A percentile compares a stretch with the other conserved stretches of the same genome.
These are phyloP conservation scores for Amphiprion percula DNA, from an alignment of 2,113 vertebrate species.

Conservation along the genomic window DNA sequence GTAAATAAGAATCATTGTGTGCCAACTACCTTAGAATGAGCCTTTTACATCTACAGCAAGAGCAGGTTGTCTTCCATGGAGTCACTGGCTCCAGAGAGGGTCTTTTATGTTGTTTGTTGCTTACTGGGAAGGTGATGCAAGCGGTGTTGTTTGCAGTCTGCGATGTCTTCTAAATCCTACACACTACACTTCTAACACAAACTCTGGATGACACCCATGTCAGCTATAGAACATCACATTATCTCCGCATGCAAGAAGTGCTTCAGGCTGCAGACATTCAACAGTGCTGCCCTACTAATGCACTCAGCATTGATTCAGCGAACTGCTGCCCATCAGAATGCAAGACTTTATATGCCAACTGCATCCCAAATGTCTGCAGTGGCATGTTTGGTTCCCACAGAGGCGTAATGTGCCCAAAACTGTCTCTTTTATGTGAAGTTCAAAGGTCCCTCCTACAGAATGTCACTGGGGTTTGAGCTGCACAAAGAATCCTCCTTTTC, in stretches of 20 bases:
- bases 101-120: no score
- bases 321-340: neutral
- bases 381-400: slow-evolving; percentile 2
- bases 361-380: neutral
- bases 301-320: slow-evolving; percentile 25
- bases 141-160: no score
- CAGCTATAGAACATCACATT: neutral
- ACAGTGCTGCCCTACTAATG: neutral
- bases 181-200: neutral
- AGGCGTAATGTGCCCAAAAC: slow-evolving; percentile 1
- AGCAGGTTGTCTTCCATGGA: no score
- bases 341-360: neutral
- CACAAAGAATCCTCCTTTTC: slow-evolving; percentile 49
- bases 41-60: no score
- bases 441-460: slow-evolving; percentile 55
- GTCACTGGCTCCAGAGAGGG: no score
- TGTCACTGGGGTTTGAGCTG: slow-evolving; percentile 2
- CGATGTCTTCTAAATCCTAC: no score
- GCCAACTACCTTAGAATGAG: no score
- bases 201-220: neutral
- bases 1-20: no score
- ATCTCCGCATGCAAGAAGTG: neutral
- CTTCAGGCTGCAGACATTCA: slow-evolving; percentile 30
- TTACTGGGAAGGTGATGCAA: no score
- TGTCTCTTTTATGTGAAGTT: slow-evolving; percentile 55